Evolutionary conservation across 2,888 invertebrate species (phyloP).

Genomic region (Agrotis puta): DNA sequence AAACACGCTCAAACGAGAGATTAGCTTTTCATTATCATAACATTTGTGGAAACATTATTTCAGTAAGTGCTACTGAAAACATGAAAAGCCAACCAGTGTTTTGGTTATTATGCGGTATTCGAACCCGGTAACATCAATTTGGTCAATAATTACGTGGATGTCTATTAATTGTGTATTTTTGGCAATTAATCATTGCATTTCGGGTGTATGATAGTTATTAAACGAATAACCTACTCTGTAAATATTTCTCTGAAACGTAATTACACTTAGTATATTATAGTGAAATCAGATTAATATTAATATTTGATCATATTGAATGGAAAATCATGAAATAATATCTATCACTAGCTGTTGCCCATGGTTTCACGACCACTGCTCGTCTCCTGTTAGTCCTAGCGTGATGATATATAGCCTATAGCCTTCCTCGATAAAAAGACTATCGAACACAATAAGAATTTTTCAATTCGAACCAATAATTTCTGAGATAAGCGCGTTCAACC

Average conservation of each 20-base stretch:
- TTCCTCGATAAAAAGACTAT: too few relatives aligned
- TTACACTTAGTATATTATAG: neutral
- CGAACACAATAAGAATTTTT: too few relatives aligned
- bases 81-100: constrained; percentile 22
- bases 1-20: constrained; percentile 46
- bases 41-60: constrained; percentile 55
- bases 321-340: neutral
- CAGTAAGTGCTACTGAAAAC: constrained; percentile 50
- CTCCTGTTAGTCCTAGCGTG: too few relatives aligned
- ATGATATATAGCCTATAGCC: too few relatives aligned
- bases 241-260: neutral
- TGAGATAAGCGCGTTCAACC: too few relatives aligned
- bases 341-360: too few relatives aligned
- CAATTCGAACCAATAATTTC: too few relatives aligned
- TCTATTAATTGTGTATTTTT: constrained; percentile 24
- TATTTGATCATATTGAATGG: too few relatives aligned
- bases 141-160: constrained; percentile 22
- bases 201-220: constrained; percentile 4
- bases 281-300: neutral
- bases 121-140: constrained; percentile 6
- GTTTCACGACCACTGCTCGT: too few relatives aligned
- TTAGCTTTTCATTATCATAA: constrained; percentile 55
- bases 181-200: constrained; percentile 18
- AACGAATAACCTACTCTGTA: neutral
- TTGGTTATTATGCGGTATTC: constrained; percentile 17